Base-by-base conservation (phyloP, 2,797 vertebrate genomes). In the Potorous gilbertii region DNA sequence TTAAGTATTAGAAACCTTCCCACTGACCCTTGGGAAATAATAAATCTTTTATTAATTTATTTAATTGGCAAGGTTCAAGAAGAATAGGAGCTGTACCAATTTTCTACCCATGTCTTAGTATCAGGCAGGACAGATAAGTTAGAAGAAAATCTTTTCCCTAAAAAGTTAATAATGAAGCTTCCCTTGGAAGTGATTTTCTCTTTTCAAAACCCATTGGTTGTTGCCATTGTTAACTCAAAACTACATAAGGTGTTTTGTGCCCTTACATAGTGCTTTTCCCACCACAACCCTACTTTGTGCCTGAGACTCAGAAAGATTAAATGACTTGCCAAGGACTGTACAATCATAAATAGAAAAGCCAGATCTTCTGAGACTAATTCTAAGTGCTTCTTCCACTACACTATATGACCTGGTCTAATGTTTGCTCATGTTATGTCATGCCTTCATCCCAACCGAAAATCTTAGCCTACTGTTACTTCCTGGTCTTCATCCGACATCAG, bases 401-500 rank as follows among this genome's bases (percentile, higher is more conserved):
- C n/a, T 10, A 27, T 3, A 46, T 50, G 50, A 24, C 40, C 40
- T 87, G 21, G 74, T 27, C 40, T 21, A 87, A 50, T 27, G 40
- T 50, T 28, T 50, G 9, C 24, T 27, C 21, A 81, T 21, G n/a
- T 46, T 27, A 81, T 46, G 2, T 24, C 46, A 87, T 62, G 92
- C 55, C 56, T 92, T 95, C 92, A 93, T 94, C 66, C 81, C 62
- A 27, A 95, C n/a, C 56, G 62, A 89, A 96, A 96, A 97, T 90
- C 97, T 98, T 97, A 97, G 98, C 97, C 96, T 97, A 97, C 97
- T 98, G 92, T 97, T 97, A 98, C 99, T 97, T 98, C 99, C 92
- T 99, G 98, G 96, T 97, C 96, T n/a, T 98, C 98, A 66, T 98
- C 99, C 40, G 98, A 98, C 94, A 98, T 96, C 93, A 98, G 97